Evolutionary conservation across 2,113 vertebrate genomes (phyloP).

Genomic region (Micronycteris hirsuta): DNA sequence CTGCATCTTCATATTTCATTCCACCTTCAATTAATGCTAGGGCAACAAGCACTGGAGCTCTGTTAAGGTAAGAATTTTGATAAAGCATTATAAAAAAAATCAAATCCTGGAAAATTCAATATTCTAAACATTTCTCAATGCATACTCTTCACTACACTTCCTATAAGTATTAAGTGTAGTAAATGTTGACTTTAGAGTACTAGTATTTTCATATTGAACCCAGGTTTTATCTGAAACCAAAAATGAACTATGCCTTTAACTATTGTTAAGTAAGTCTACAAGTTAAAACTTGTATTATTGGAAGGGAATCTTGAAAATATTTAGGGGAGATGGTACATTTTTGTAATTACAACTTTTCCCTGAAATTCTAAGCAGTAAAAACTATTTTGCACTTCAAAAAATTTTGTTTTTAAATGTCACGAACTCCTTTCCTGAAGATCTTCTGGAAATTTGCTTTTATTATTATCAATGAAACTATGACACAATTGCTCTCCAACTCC

Average conservation of each 20-base stretch:
- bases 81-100: not conserved
- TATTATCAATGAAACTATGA: not conserved
- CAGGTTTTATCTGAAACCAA: not conserved
- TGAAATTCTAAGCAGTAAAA: not conserved
- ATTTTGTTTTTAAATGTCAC: not conserved
- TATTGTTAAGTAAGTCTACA: not conserved
- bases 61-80: constrained; percentile 55
- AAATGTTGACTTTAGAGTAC: not conserved
- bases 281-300: not conserved
- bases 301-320: not conserved
- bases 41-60: constrained; percentile 97
- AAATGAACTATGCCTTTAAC: not conserved
- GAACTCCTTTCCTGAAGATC: not conserved
- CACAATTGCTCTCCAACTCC: not conserved
- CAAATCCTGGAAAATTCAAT: not conserved
- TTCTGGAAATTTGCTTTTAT: not conserved
- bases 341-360: not conserved
- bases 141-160: not conserved
- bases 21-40: constrained; percentile 98
- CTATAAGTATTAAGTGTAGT: not conserved
- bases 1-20: constrained; percentile 99
- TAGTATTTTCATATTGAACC: not conserved
- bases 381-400: not conserved
- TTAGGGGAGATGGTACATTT: not conserved
- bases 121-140: not conserved